These are phyloP conservation scores for Heteromyza rotundicornis DNA, from an alignment of 2,888 invertebrate genomes.

Conservation along the genomic window DNA sequence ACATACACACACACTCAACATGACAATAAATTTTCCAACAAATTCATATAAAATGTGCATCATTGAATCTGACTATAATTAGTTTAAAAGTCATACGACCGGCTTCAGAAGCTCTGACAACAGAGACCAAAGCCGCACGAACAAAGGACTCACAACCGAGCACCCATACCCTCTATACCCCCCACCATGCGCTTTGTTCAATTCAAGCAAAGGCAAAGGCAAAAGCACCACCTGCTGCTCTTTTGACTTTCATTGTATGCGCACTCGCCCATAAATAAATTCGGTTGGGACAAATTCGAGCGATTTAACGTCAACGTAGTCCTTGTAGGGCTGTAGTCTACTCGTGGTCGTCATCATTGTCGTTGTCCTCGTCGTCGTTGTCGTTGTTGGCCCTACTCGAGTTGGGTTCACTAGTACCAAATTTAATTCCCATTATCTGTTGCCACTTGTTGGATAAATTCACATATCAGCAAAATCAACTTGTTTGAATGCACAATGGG, in stretches of 20 bases:
- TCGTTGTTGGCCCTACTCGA: neutral
- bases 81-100: neutral
- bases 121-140: neutral
- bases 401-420: slow-evolving; percentile 1
- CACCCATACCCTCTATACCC: too few species aligned
- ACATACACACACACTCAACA: too few species aligned
- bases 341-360: too few species aligned
- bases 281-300: slow-evolving; percentile 1
- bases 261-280: slow-evolving; percentile 1
- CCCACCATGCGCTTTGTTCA: too few species aligned
- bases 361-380: too few species aligned
- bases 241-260: slow-evolving; percentile 1
- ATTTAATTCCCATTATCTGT: slow-evolving; percentile 18
- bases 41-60: neutral
- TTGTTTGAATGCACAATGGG: slow-evolving; percentile 1
- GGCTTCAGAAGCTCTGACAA: too few species aligned
- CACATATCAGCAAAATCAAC: slow-evolving; percentile 10
- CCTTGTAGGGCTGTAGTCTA: too few species aligned
- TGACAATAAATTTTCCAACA: neutral
- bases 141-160: neutral
- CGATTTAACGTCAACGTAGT: neutral
- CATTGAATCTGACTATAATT: slow-evolving; percentile 4
- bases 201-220: neutral
- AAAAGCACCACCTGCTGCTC: slow-evolving; percentile 14
- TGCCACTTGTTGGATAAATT: slow-evolving; percentile 13